A percentile compares a stretch with the other conserved stretches of the same genome.
Conservation (phyloP, 2,113 vertebrate genomes). For the Columba janthina region DNA sequence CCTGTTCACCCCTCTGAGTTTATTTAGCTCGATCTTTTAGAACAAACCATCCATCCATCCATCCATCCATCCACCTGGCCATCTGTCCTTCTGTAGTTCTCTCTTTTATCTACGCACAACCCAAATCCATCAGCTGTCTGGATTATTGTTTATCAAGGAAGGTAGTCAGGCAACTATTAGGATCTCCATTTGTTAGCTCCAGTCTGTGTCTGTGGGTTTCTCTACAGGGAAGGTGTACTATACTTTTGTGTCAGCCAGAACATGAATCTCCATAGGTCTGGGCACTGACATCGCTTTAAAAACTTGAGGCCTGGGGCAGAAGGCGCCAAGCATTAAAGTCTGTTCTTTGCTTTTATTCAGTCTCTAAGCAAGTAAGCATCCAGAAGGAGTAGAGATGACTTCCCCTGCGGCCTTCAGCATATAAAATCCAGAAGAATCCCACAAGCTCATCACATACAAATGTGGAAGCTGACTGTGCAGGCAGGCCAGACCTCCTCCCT, state of each 20-base stretch:
- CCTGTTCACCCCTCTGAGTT: neutral
- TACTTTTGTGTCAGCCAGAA: neutral
- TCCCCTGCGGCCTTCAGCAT: neutral
- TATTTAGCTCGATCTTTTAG: neutral
- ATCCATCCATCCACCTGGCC: neutral
- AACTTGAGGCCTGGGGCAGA: neutral
- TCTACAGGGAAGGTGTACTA: neutral
- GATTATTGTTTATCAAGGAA: neutral
- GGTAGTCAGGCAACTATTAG: neutral
- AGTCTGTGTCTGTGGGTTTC: neutral
- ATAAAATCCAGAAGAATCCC: neutral
- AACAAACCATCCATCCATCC: neutral
- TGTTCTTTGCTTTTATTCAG: neutral
- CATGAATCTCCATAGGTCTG: neutral
- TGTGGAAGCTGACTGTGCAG: neutral
- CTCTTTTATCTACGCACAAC: neutral
- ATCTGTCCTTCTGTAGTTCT: neutral
- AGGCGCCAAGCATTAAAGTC: neutral
- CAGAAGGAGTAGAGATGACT: neutral
- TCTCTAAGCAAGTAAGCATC: neutral
- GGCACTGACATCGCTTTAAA: neutral
- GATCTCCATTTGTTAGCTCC: neutral
- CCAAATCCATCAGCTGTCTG: neutral
- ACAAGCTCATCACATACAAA: neutral
- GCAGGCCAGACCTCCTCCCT: neutral